Evolutionary conservation across 2,113 vertebrate species (phyloP), one percentile per base, ranked within the genome.

Genomic region (Lycocorax pyrrhopterus): DNA sequence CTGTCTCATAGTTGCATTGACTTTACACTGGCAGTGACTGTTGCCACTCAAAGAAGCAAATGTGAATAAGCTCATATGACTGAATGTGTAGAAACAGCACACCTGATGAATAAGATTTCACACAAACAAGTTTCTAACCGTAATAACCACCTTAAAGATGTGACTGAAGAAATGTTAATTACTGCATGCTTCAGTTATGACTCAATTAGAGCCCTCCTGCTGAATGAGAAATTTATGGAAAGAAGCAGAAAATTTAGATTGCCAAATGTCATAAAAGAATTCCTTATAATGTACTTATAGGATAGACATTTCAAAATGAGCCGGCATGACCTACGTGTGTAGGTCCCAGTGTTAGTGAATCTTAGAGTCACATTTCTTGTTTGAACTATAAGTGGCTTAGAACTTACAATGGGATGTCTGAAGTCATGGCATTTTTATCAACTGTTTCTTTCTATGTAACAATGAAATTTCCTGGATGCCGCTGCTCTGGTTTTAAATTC

Each of bases 101-200:
- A 49, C 67, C 69, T 78, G 35, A 81, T 59, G 37, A 92, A 19
- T 74, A 77, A 63, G 39, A n/a, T 52, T 81, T 86, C 2, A 0
- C 35, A 62, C 35, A 83, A 58, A 49, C 8, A 71, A 67, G 37
- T 47, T 74, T 43, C 62, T 64, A 47, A 63, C 37, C 5, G 4
- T 88, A 83, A 92, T 33, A 59, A 76, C 18, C 23, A 74, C 73
- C 75, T 89, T 35, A 75, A 81, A 93, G 60, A 81, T 44, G 63
- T 41, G 33, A 77, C 17, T 89, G 73, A 81, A 88, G 59, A 92
- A 90, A 84, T 39, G 35, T 62, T 93, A 97, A 92, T 89, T 74
- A 29, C 39, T 80, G 10, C 19, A 89, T 67, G 43, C 39, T 43
- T 77, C 79, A 60, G 35, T 63, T 73, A 64, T 32, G 47, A 71